These are phyloP conservation scores for Gallinago nigripennis DNA, from an alignment of 2,797 vertebrate species.

Conservation along the genomic window DNA sequence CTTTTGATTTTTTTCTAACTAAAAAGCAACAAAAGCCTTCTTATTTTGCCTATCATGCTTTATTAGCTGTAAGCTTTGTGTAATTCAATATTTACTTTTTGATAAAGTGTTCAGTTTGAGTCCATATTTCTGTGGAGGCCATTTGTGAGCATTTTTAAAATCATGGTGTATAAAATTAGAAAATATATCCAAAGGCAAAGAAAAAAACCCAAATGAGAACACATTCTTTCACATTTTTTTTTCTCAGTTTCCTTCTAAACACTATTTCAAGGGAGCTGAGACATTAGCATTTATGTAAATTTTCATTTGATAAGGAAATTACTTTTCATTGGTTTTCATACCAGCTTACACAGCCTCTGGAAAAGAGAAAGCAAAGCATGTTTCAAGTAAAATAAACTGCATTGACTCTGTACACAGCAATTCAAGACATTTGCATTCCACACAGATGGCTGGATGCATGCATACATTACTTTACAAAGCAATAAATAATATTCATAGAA, in stretches of 20 bases:
- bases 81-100: constrained; percentile 24
- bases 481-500: constrained; percentile 52
- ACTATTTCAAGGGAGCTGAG: constrained; percentile 13
- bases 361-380: background rate
- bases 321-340: constrained; percentile 24
- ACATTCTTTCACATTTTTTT: background rate
- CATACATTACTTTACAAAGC: constrained; percentile 49
- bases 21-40: background rate
- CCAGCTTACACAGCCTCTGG: background rate
- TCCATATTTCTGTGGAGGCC: background rate
- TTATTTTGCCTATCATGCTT: constrained; percentile 44
- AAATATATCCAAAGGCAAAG: constrained; percentile 6
- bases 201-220: background rate
- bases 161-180: constrained; percentile 19
- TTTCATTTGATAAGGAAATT: constrained; percentile 42
- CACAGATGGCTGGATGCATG: background rate
- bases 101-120: background rate
- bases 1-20: background rate
- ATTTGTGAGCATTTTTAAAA: constrained; percentile 10
- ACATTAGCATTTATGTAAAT: constrained; percentile 28
- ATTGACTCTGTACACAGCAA: constrained; percentile 38
- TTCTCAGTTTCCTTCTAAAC: constrained; percentile 19
- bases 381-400: constrained; percentile 6
- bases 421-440: constrained; percentile 9
- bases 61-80: constrained; percentile 44